phyloP scores from a whole-genome alignment of 2,113 vertebrate species.

The Podocnemis expansa region DNA sequence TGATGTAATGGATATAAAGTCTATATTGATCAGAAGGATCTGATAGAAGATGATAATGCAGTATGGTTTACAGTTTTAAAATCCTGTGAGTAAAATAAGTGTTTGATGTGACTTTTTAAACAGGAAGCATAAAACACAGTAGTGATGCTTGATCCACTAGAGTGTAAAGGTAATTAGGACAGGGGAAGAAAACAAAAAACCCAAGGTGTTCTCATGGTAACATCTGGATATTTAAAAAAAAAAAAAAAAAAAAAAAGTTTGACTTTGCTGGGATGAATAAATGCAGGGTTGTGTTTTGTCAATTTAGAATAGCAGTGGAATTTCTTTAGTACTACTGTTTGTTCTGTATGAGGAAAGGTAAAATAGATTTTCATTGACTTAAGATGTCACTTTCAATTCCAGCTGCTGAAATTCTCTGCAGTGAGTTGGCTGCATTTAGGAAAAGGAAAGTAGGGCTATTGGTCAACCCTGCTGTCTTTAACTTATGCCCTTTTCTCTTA shows the following conservation, averaged over 20 bases:
- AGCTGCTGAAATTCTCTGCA: conserved; percentile 45
- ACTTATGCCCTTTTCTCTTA: conserved; percentile 6
- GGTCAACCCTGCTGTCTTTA: conserved; percentile 37
- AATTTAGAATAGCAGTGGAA: conserved; percentile 55
- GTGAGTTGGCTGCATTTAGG: conserved; percentile 37
- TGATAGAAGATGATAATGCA: conserved; percentile 11
- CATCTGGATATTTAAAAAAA: conserved; percentile 9
- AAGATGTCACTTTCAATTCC: conserved; percentile 69
- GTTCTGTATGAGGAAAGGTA: conserved; percentile 62
- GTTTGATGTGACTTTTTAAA: not conserved
- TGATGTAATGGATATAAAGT: conserved; percentile 20
- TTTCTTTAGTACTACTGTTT: conserved; percentile 62
- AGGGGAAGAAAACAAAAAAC: not conserved
- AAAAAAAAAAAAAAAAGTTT: too few species aligned
- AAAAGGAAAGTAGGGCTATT: conserved; percentile 13
- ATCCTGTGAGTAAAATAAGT: not conserved
- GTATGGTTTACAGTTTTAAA: not conserved
- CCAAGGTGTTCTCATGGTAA: not conserved
- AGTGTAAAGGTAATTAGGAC: conserved; percentile 27
- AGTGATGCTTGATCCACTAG: not conserved
- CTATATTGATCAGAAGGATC: not conserved
- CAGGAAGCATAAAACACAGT: not conserved
- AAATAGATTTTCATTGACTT: conserved; percentile 70
- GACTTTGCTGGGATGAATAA: conserved; percentile 53
- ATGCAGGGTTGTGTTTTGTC: conserved; percentile 53